Evolutionary conservation across 1,140 invertebrate genomes (phyloP), one percentile per base, ranked within the genome.

Genomic region (Cherax quadricarinatus): DNA sequence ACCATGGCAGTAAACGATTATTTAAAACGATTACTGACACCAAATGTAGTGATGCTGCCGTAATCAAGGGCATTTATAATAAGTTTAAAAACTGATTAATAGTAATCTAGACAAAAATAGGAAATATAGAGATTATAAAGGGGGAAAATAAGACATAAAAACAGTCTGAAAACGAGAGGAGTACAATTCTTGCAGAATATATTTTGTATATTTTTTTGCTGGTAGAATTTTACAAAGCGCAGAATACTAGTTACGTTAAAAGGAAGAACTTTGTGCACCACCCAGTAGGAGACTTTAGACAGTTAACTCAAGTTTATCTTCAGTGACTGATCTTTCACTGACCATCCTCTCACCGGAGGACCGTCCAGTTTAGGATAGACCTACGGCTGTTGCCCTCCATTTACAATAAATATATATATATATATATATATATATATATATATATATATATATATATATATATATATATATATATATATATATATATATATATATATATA

Each of bases 321-420:
- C 7, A 30, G 6, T 10, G 21, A 30, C 30, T 75, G 70, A 12
- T 75, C 70, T 30, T 30, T 10, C 4, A 70, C n/a, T 75, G 21
- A 30, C n/a, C 24, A 75, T 9, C 70, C 70, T 75, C 70, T n/a
- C 21, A 75, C 5, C 5, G 70, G 70, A 75, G 70, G 70, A 5
- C 70, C 70, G 70, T 75, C 70, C 70, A 30, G 70, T n/a, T 30
- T 75, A 75, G 70, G 70, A 30, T 30, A 75, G 70, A 75, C 21
- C 70, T 30, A 30, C n/a, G 70, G 70, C 70, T 75, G 21, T 75
- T 75, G 70, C 70, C 70, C 70, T 75, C 70, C 70, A 75, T 66
- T 5, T 66, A 66, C 18, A 66, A 16, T 66, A 66, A 10, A 66
- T 66, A 66, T 66, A 66, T 66, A 66, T 66, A 66, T 16, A 66